Conservation (phyloP, 2,797 vertebrate species). For the Sebastes matsubarae region DNA sequence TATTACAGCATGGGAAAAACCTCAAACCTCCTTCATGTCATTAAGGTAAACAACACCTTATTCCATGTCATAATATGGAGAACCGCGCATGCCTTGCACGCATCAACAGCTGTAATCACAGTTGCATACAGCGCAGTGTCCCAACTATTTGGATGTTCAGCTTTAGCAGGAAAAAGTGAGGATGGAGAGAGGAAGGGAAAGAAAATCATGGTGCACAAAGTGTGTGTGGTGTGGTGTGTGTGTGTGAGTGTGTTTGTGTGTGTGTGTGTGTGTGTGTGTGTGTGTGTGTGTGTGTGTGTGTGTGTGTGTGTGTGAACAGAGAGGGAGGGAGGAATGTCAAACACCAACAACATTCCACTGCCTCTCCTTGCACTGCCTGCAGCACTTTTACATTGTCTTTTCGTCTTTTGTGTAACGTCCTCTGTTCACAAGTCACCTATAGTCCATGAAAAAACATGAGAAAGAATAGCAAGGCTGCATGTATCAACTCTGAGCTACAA, state of each 20-base stretch:
- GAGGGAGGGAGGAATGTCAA: slow-evolving; percentile 80
- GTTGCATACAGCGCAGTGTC: not conserved
- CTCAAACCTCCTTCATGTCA: not conserved
- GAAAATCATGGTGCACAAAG: slow-evolving; percentile 15
- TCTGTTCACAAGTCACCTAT: slow-evolving; percentile 64
- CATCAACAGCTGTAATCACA: not conserved
- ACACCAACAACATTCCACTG: slow-evolving; percentile 87
- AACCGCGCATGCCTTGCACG: not conserved
- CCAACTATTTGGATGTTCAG: not conserved
- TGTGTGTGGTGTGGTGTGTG: not conserved
- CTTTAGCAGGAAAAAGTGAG: slow-evolving; percentile 4
- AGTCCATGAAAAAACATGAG: slow-evolving; percentile 46
- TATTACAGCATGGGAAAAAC: not conserved
- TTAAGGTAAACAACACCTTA: slow-evolving; percentile 5
- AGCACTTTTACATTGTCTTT: slow-evolving; percentile 78
- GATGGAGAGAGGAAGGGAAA: slow-evolving; percentile 6
- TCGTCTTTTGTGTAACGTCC: slow-evolving; percentile 71
- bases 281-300: not conserved
- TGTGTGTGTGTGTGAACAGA: not conserved
- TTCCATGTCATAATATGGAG: not conserved
- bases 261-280: not conserved
- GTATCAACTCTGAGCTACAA: slow-evolving; percentile 9
- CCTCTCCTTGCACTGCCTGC: slow-evolving; percentile 80
- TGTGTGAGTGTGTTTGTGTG: not conserved
- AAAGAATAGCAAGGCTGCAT: slow-evolving; percentile 23